A percentile compares a stretch with the other conserved stretches of the same genome.
These are phyloP conservation scores for Monopterus albus DNA, from an alignment of 2,113 vertebrate genomes.

Conservation along the genomic window DNA sequence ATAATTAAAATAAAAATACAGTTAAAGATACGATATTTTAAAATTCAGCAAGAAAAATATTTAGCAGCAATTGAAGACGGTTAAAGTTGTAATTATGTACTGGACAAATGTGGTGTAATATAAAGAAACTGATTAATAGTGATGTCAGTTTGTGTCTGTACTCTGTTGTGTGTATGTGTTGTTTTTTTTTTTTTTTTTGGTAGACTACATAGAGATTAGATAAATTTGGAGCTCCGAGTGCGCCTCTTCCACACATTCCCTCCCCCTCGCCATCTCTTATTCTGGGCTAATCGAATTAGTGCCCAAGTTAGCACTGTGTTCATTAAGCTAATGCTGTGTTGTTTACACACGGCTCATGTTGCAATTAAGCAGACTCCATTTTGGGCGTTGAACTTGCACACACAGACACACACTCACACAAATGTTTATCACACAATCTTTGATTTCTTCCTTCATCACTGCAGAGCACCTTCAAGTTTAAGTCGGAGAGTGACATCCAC, in stretches of 20 bases:
- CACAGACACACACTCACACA: slow-evolving; percentile 5
- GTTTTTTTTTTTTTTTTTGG: slow-evolving; percentile 26
- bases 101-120: neutral
- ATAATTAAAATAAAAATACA: too few relatives aligned
- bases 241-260: slow-evolving; percentile 42
- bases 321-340: slow-evolving; percentile 75
- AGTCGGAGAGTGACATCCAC: slow-evolving; percentile 98
- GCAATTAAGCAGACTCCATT: slow-evolving; percentile 67
- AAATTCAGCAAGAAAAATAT: neutral
- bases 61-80: neutral
- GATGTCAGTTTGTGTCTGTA: neutral
- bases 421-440: neutral
- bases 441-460: slow-evolving; percentile 37
- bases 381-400: slow-evolving; percentile 51
- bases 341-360: slow-evolving; percentile 64
- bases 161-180: slow-evolving; percentile 3
- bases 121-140: neutral
- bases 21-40: too few relatives aligned
- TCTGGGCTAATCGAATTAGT: slow-evolving; percentile 75
- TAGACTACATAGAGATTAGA: slow-evolving; percentile 38
- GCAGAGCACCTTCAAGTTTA: slow-evolving; percentile 99
- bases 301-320: slow-evolving; percentile 68
- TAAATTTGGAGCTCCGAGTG: slow-evolving; percentile 46
- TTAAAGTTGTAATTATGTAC: neutral
- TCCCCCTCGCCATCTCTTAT: slow-evolving; percentile 55